Base-by-base conservation (phyloP, 2,113 vertebrate species). In the Carollia perspicillata region DNA sequence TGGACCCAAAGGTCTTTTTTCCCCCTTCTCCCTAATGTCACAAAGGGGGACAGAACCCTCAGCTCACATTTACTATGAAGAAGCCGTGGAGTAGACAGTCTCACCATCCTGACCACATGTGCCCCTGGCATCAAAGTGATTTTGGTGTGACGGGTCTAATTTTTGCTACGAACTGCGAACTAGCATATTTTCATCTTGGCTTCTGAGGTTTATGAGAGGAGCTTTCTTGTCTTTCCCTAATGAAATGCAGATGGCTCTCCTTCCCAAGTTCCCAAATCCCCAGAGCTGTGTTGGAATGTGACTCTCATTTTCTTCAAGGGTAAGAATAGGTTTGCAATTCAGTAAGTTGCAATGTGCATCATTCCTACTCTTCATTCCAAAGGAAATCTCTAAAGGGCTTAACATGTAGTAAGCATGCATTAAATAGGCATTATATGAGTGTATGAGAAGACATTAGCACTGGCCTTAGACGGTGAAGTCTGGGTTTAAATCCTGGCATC, bases 121-220 rank as follows among this genome's bases (percentile, higher is more conserved):
- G 35, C n/a, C 88, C 44, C 83, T 51, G 77, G 93, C 92, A 95
- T 17, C 44, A 74, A 85, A 89, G 81, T 14, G 77, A 75, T 77
- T 92, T 86, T 77, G 60, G 17, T 77, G 68, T 90, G 94, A 90
- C 10, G 33, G 44, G 74, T 93, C 51, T 65, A 88, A 63, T 72
- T 90, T 97, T 94, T 90, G 53, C 72, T 94, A 66, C 44, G 72
- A 92, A 85, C 90, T 96, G 66, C 69, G 88, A 95, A 93, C 95
- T 85, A 96, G 60, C 84, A 58, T 97, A 97, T 95, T 97, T 95
- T 95, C 79, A 92, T 85, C 42, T 94, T 97, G 80, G 90, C 88
- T 84, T 92, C 88, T 94, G 85, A 92, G 40, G 72, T 55, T 96
- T 81, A 49, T 60, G n/a, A 92, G 89, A 40, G 88, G 89, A 71